These are phyloP conservation scores for Philopedon plagiatum DNA, from an alignment of 2,888 invertebrate genomes.

Conservation along the genomic window DNA sequence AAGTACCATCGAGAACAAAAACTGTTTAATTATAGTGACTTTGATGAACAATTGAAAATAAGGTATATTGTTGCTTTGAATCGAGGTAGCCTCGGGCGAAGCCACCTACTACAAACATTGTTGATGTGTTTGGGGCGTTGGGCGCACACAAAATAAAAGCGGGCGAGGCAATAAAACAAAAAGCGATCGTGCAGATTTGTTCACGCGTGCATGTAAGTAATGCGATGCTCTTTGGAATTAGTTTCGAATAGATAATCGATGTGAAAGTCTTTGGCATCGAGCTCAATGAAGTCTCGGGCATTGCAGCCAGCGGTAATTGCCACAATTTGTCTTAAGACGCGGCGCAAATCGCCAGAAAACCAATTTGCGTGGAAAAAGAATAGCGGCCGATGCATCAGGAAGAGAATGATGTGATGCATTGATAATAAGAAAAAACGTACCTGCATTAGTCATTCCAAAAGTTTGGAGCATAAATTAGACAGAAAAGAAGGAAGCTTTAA, in stretches of 20 bases:
- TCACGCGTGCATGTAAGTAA: constrained; percentile 63
- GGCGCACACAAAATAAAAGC: constrained; percentile 58
- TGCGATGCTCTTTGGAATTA: constrained; percentile 60
- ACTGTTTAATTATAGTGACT: constrained; percentile 56
- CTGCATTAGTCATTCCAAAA: too few species aligned
- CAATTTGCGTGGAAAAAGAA: constrained; percentile 17
- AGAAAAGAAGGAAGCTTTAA: too few species aligned
- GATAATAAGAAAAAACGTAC: not conserved
- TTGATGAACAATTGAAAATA: constrained; percentile 59
- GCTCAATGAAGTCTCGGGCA: constrained; percentile 16
- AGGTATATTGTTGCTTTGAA: constrained; percentile 55
- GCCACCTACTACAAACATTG: constrained; percentile 65
- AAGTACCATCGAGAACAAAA: constrained; percentile 47
- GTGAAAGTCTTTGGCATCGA: constrained; percentile 56
- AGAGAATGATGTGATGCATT: not conserved
- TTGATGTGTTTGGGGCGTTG: constrained; percentile 60
- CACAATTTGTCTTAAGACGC: constrained; percentile 19
- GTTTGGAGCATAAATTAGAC: too few species aligned
- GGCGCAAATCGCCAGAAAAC: constrained; percentile 18
- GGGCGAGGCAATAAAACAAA: constrained; percentile 63
- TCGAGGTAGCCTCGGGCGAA: constrained; percentile 56
- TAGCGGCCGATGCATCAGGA: constrained; percentile 7
- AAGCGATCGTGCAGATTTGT: constrained; percentile 64
- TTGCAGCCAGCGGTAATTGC: constrained; percentile 18
- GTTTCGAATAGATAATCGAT: constrained; percentile 62